Evolutionary conservation across 1,140 invertebrate species (phyloP), one percentile per base, ranked within the genome.

Genomic region (Odontomachus brunneus): DNA sequence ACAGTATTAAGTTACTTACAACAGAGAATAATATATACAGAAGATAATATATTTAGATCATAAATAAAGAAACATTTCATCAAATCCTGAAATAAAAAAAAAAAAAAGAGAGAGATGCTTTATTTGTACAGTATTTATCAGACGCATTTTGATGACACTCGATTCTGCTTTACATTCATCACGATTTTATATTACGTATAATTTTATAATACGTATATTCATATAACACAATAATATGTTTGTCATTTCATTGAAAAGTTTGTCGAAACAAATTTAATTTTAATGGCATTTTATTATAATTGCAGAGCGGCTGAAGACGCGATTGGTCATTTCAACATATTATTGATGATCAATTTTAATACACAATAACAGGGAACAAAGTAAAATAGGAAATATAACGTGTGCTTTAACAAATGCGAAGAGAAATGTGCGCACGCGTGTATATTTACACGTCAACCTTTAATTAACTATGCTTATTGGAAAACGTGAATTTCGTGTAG

Each of bases 401-500:
- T 65, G 3, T 65, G 29, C 19, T 19, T 65, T 38, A 65, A 65
- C 33, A 17, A 65, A 65, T 65, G 62, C 63, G 19, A 19, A 48
- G 38, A 14, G 19, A 44, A 11, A 44, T 44, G 12, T 38, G 19
- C 33, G 63, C 19, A 22, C 22, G 63, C 19, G 44, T 33, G 5
- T 33, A 48, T 65, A 65, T 65, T 65, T 44, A 44, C 19, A 22
- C 22, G n/a, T 38, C 19, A 17, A 44, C 63, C 63, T 65, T 65
- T 65, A 65, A 65, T 65, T 65, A 65, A 33, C 62, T 65, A 65
- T 65, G 63, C 38, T 65, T 65, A 65, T 65, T 65, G 63, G 63
- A 48, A 65, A 65, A 65, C 38, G 63, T 12, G 63, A 44, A 65
- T 65, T 48, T 44, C 63, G 38, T 48, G 14, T 65, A 44, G 62